Conservation (phyloP, 2,797 vertebrate genomes). For the Ctenopoma kingsleyae region DNA sequence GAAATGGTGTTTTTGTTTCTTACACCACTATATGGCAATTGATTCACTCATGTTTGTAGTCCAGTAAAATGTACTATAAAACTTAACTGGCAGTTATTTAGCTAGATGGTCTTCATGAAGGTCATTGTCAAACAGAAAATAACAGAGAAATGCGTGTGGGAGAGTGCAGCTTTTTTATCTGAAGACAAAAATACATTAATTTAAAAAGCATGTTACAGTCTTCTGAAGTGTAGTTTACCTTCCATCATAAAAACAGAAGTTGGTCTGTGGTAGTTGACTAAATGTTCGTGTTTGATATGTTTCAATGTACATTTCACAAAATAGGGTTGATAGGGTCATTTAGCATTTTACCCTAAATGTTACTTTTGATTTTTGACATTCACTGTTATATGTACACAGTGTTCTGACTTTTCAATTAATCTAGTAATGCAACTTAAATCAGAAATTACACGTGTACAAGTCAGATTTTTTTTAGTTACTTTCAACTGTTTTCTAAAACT, state of each 20-base stretch:
- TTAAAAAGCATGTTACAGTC: too few species aligned
- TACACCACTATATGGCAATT: neutral
- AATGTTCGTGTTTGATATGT: too few species aligned
- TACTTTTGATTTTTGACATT: too few species aligned
- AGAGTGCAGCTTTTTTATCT: neutral
- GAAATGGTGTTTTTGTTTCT: neutral
- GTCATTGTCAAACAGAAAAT: neutral
- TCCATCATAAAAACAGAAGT: neutral
- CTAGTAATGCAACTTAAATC: too few species aligned
- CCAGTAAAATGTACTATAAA: neutral
- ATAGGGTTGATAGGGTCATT: too few species aligned
- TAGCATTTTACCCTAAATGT: too few species aligned
- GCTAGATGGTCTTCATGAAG: conserved; percentile 7
- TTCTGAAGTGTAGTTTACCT: neutral
- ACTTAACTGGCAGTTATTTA: conserved; percentile 3
- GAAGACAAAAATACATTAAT: neutral
- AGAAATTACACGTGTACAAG: too few species aligned
- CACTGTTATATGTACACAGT: too few species aligned
- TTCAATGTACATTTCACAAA: too few species aligned
- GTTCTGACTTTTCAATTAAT: too few species aligned
- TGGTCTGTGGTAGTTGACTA: neutral
- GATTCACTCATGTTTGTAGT: conserved; percentile 1
- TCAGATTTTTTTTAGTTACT: too few species aligned
- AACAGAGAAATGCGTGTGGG: neutral
- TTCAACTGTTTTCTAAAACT: too few species aligned